phyloP scores from a whole-genome alignment of 2,797 vertebrate species.

The Meda fulgida region DNA sequence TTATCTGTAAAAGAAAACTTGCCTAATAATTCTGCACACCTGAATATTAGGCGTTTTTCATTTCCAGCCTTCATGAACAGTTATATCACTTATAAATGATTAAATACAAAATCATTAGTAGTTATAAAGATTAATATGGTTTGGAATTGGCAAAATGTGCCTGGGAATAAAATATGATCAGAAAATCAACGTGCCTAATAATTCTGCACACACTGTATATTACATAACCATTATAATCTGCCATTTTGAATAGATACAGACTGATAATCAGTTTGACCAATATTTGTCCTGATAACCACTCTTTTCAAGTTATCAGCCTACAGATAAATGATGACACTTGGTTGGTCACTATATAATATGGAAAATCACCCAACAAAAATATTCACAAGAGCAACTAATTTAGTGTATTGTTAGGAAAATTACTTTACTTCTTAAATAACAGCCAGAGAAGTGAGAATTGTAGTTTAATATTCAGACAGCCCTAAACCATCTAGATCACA shows the following conservation, averaged over 20 bases:
- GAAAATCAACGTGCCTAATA: no score
- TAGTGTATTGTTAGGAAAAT: background rate
- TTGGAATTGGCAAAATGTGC: no score
- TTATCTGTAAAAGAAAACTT: no score
- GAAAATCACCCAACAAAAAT: background rate
- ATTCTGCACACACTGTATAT: no score
- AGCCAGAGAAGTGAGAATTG: background rate
- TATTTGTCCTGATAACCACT: background rate
- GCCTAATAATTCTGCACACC: no score
- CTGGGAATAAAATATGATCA: no score
- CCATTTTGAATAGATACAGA: background rate
- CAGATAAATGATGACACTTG: background rate
- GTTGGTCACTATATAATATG: background rate
- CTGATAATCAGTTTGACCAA: background rate
- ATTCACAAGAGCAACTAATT: background rate
- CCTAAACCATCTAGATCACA: background rate
- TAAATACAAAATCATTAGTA: no score
- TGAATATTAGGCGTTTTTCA: no score
- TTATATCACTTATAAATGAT: no score
- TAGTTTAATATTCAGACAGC: background rate
- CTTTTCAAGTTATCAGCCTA: background rate
- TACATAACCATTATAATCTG: conserved; percentile 37
- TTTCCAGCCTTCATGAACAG: no score
- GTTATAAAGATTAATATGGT: no score
- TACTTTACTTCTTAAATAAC: background rate